Conservation (phyloP, 2,888 invertebrate genomes). For the Ceraclea dissimilis region DNA sequence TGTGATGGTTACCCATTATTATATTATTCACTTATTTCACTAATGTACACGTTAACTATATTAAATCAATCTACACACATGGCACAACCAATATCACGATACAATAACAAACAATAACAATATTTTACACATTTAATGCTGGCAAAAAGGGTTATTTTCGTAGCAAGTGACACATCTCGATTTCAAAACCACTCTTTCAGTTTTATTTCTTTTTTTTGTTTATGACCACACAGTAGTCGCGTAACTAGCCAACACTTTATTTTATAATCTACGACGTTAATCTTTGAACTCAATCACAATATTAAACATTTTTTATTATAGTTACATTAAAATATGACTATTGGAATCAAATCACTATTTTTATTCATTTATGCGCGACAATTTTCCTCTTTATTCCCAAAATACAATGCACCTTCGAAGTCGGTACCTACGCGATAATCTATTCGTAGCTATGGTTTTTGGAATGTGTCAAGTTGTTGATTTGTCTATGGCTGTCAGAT, state of each 20-base stretch:
- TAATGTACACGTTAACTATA: not conserved
- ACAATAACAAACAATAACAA: too few species aligned
- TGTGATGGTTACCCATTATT: slow-evolving; percentile 39
- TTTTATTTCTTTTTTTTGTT: not conserved
- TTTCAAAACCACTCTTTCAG: slow-evolving; percentile 13
- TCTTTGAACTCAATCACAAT: not conserved
- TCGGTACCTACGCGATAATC: too few species aligned
- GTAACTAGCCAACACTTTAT: too few species aligned
- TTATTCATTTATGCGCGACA: too few species aligned
- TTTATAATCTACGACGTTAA: not conserved
- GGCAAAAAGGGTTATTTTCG: slow-evolving; percentile 17
- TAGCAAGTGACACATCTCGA: slow-evolving; percentile 23
- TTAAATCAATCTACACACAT: slow-evolving; percentile 5
- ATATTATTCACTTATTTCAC: too few species aligned
- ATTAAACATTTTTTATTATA: too few species aligned
- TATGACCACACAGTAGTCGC: too few species aligned
- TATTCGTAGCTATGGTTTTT: not conserved
- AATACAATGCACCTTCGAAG: too few species aligned
- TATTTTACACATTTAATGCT: not conserved
- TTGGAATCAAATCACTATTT: too few species aligned
- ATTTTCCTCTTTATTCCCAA: too few species aligned
- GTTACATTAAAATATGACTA: too few species aligned
- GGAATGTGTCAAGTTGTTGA: slow-evolving; percentile 13
- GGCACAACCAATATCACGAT: slow-evolving; percentile 8
- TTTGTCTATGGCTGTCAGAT: slow-evolving; percentile 22